Conservation (phyloP, 2,888 invertebrate genomes). For the Idaea aversata region DNA sequence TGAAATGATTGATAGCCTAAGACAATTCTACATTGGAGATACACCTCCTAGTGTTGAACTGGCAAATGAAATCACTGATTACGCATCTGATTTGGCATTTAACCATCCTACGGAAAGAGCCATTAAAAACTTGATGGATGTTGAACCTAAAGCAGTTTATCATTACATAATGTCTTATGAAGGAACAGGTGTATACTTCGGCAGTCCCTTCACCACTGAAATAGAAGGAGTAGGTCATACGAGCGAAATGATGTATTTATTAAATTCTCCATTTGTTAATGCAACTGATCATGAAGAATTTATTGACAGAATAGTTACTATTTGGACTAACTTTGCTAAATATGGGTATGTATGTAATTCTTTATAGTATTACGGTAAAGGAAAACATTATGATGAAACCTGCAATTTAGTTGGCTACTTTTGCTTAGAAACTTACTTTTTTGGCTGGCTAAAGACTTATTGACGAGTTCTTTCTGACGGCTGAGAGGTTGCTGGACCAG, state of each 20-base stretch:
- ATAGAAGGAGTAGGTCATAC: not conserved
- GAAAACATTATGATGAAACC: too few relatives aligned
- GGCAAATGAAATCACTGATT: constrained; percentile 15
- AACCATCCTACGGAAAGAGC: constrained; percentile 25
- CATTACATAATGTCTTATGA: constrained; percentile 25
- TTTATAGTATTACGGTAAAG: not conserved
- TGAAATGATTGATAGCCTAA: constrained; percentile 16
- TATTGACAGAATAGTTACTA: constrained; percentile 4
- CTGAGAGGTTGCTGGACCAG: too few relatives aligned
- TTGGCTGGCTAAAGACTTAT: too few relatives aligned
- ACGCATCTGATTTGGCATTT: constrained; percentile 24
- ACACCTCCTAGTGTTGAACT: constrained; percentile 6
- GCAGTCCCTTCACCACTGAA: not conserved
- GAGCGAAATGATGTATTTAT: not conserved
- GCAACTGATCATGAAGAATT: not conserved
- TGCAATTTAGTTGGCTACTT: too few relatives aligned
- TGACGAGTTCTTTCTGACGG: too few relatives aligned
- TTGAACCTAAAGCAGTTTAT: constrained; percentile 21
- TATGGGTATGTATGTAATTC: not conserved
- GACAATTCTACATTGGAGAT: constrained; percentile 28
- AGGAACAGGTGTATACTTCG: constrained; percentile 5
- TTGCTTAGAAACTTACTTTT: too few relatives aligned
- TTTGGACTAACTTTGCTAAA: constrained; percentile 9
- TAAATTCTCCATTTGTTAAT: not conserved
- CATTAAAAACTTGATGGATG: constrained; percentile 16